phyloP scores from a whole-genome alignment of 2,797 vertebrate genomes.

The Gambusia yucatana region DNA sequence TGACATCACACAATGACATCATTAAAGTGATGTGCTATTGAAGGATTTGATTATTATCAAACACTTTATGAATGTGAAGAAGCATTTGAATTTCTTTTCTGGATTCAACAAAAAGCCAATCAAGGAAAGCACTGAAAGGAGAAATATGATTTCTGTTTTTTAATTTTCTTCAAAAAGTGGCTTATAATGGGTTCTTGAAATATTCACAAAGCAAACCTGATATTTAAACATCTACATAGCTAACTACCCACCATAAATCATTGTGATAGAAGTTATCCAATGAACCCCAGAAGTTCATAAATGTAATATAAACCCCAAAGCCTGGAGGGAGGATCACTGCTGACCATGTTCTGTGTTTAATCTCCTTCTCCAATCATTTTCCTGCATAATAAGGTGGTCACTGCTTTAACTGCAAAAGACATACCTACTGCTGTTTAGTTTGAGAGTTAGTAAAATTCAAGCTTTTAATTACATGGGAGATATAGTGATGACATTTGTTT shows the following conservation, averaged over 20 bases:
- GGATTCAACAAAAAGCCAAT: not conserved
- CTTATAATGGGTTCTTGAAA: not conserved
- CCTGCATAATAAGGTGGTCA: not conserved
- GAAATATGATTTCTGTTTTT: not conserved
- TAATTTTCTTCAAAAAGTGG: not conserved
- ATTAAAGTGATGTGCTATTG: not conserved
- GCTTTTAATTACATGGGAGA: not conserved
- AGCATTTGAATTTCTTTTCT: not conserved
- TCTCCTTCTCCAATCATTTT: not conserved
- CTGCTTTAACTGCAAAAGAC: not conserved
- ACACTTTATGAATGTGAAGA: not conserved
- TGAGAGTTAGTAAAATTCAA: not conserved
- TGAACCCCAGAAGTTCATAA: not conserved
- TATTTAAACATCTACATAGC: not conserved
- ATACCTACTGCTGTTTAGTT: not conserved
- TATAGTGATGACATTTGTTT: constrained; percentile 50
- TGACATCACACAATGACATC: not conserved
- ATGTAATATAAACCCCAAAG: not conserved
- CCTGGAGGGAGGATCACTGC: not conserved
- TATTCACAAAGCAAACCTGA: not conserved
- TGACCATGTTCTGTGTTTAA: not conserved
- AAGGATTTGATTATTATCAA: not conserved
- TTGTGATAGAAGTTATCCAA: not conserved
- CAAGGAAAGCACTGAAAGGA: not conserved
- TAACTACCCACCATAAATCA: not conserved